Evolutionary conservation across 2,113 vertebrate genomes (phyloP), one percentile per base, ranked within the genome.

Genomic region (Anoura caudifer): DNA sequence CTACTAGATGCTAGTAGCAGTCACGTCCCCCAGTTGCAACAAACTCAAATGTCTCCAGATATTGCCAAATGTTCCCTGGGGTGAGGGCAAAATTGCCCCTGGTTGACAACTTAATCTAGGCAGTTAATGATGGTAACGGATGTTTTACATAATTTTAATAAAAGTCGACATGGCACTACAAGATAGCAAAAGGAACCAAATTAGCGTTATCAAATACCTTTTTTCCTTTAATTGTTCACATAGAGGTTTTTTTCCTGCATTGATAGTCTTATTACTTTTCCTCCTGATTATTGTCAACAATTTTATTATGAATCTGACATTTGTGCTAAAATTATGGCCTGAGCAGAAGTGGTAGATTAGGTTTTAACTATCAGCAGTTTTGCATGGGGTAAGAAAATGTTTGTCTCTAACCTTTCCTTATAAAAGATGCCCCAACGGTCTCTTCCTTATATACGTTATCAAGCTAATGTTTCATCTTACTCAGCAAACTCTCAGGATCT

Each of bases 381-480:
- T 87, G 41, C 33, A 33, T 83, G n/a, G 20, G 33, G 89, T 89
- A 10, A 90, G 24, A 76, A 79, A 47, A 90, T 92, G 26, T 63
- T 75, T 33, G 73, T 82, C 43, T 82, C 26, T 94, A 90, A 93
- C 59, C n/a, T 79, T 95, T 89, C 70, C 75, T 95, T 87, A 73
- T 0, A 77, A 91, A 91, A 95, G 70, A 63, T 91, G 26, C 38
- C 65, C 80, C 52, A 95, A 4, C 9, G 2, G 26, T 63, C n/a
- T 89, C 50, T 88, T 65, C 63, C 22, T 14, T 24, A 94, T 7
- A 41, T 63, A 50, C 36, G 63, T 81, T 72, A 83, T 82, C 73
- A 95, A 94, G 54, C 16, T 90, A 69, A 76, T 93, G 33, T 91
- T 95, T 97, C 28, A 70, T 95, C 92, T 94, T 95, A 61, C 61